These are phyloP conservation scores for Otocyon megalotis DNA, from an alignment of 2,113 vertebrate species.

Conservation along the genomic window DNA sequence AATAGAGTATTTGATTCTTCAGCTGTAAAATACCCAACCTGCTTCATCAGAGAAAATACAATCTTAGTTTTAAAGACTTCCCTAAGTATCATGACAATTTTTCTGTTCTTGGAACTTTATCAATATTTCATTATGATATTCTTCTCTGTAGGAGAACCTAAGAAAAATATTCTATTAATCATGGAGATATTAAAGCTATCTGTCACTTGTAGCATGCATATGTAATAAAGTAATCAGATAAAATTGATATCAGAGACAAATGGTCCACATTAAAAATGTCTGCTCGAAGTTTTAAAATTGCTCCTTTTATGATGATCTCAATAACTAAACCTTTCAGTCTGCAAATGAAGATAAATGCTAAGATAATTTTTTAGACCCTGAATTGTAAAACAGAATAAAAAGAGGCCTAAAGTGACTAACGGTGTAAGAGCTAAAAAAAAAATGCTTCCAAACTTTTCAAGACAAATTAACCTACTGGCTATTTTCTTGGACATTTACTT, in stretches of 20 bases:
- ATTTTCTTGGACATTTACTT: neutral
- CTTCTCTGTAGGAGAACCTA: constrained; percentile 55
- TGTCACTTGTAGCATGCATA: constrained; percentile 66
- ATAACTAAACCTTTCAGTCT: constrained; percentile 60
- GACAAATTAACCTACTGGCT: neutral
- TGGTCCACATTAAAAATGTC: constrained; percentile 58
- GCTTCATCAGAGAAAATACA: neutral
- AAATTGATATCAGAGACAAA: constrained; percentile 69
- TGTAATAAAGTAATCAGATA: constrained; percentile 66
- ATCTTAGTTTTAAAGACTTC: constrained; percentile 47
- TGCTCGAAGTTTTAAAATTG: constrained; percentile 50
- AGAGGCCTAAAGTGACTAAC: neutral
- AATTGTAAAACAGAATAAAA: neutral
- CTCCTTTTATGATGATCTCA: constrained; percentile 56
- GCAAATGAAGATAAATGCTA: constrained; percentile 69
- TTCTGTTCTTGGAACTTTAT: constrained; percentile 46
- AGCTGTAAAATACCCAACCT: neutral
- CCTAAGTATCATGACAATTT: constrained; percentile 13
- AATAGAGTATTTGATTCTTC: neutral
- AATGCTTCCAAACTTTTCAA: neutral
- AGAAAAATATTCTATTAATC: constrained; percentile 68
- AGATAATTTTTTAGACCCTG: constrained; percentile 47
- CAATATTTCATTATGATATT: constrained; percentile 68
- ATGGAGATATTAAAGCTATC: constrained; percentile 68
- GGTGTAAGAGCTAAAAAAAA: neutral